Evolutionary conservation across 2,888 invertebrate genomes (phyloP).

Genomic region (Kuschelorhynchus macadamiae): DNA sequence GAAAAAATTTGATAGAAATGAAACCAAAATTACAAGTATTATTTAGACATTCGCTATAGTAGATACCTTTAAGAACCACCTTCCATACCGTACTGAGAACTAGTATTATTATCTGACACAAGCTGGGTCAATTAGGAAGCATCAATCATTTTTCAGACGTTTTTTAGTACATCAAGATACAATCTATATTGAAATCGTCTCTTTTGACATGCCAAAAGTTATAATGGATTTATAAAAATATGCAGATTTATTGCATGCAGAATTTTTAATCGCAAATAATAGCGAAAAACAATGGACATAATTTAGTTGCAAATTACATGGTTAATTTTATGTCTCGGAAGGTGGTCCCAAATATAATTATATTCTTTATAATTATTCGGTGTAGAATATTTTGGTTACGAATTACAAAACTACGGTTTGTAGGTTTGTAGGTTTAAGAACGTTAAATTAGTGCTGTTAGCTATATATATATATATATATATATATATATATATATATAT

Average conservation of each 20-base stretch:
- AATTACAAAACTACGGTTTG: no score
- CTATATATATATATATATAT: no score
- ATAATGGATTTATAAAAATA: constrained; percentile 43
- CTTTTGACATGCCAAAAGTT: constrained; percentile 37
- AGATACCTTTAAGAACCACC: background rate
- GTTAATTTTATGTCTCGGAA: constrained; percentile 15
- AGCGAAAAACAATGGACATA: constrained; percentile 35
- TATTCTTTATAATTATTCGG: background rate
- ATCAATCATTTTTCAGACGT: constrained; percentile 58
- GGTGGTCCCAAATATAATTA: constrained; percentile 31
- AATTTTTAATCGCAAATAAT: constrained; percentile 42
- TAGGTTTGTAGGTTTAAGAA: no score
- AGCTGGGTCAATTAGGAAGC: constrained; percentile 57
- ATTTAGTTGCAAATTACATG: constrained; percentile 36
- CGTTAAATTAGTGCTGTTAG: no score
- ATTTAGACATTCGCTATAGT: no score
- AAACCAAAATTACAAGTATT: no score
- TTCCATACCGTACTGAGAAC: background rate
- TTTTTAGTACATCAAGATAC: constrained; percentile 48
- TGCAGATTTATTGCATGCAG: constrained; percentile 41
- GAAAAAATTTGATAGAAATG: no score
- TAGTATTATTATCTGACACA: constrained; percentile 36
- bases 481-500: no score
- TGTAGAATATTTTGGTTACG: no score
- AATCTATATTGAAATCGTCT: constrained; percentile 61